These are phyloP conservation scores for Thunnus maccoyii DNA, from an alignment of 2,113 vertebrate species.

Conservation along the genomic window DNA sequence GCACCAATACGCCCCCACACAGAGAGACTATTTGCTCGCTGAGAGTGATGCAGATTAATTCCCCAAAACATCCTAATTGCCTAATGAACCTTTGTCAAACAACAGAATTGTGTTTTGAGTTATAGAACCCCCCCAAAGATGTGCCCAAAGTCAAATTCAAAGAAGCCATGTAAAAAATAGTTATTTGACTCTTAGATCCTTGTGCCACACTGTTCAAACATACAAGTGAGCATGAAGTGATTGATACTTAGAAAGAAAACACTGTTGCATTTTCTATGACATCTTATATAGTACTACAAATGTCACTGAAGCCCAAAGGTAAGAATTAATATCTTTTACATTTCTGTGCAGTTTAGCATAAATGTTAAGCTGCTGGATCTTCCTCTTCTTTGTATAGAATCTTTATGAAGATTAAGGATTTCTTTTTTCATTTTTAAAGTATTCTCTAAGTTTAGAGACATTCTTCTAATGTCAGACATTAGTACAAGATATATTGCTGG, in stretches of 20 bases:
- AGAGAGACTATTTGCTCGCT: constrained; percentile 58
- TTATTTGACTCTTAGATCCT: constrained; percentile 28
- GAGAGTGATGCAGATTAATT: constrained; percentile 71
- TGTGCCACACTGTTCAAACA: constrained; percentile 30
- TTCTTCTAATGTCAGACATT: background rate
- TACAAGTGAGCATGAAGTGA: constrained; percentile 25
- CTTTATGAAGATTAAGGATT: constrained; percentile 1
- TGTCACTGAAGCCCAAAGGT: constrained; percentile 23
- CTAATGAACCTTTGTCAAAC: constrained; percentile 75
- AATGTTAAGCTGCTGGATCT: background rate
- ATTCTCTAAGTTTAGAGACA: background rate
- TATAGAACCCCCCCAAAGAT: constrained; percentile 36
- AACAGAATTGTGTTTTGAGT: constrained; percentile 56
- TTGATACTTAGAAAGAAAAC: background rate
- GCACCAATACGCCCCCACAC: constrained; percentile 62
- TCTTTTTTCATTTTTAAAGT: background rate
- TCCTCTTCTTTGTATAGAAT: background rate
- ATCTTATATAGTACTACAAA: constrained; percentile 6
- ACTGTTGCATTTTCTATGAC: background rate
- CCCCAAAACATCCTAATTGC: constrained; percentile 74
- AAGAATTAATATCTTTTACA: background rate
- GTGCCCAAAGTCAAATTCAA: constrained; percentile 47
- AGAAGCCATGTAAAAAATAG: constrained; percentile 30
- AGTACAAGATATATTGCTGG: background rate
- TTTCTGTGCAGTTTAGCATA: background rate